Evolutionary conservation across 2,888 invertebrate genomes (phyloP).

Genomic region (Synergus japonicus): DNA sequence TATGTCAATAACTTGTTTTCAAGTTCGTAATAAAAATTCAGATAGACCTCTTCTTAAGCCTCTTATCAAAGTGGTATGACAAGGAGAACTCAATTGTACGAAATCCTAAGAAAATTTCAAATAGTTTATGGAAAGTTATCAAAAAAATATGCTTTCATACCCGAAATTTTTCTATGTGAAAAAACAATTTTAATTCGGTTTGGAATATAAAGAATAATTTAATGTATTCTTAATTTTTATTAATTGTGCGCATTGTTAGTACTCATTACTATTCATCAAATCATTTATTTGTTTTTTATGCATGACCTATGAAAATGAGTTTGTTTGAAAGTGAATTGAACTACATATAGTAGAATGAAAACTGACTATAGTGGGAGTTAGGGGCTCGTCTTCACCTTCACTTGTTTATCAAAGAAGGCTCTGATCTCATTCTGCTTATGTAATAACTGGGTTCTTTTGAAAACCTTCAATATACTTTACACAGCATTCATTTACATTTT

Average conservation of each 20-base stretch:
- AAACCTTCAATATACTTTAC: neutral
- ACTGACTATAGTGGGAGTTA: conserved; percentile 3
- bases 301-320: neutral
- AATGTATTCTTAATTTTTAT: neutral
- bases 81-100: neutral
- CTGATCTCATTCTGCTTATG: neutral
- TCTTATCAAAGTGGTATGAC: conserved; percentile 12
- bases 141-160: too few relatives aligned
- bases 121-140: neutral
- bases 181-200: too few relatives aligned
- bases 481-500: neutral
- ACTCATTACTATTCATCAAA: too few relatives aligned
- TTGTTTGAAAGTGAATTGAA: neutral
- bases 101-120: neutral
- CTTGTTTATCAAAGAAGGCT: neutral
- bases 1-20: conserved; percentile 18
- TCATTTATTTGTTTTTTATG: neutral
- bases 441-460: conserved; percentile 6
- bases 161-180: too few relatives aligned
- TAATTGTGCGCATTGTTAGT: neutral
- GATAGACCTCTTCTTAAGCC: conserved; percentile 4
- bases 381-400: conserved; percentile 12
- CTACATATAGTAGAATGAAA: neutral
- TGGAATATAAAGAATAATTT: neutral
- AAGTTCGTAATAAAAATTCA: neutral